These are phyloP conservation scores for Hepsetus odoe DNA, from an alignment of 2,113 vertebrate species.

Conservation along the genomic window DNA sequence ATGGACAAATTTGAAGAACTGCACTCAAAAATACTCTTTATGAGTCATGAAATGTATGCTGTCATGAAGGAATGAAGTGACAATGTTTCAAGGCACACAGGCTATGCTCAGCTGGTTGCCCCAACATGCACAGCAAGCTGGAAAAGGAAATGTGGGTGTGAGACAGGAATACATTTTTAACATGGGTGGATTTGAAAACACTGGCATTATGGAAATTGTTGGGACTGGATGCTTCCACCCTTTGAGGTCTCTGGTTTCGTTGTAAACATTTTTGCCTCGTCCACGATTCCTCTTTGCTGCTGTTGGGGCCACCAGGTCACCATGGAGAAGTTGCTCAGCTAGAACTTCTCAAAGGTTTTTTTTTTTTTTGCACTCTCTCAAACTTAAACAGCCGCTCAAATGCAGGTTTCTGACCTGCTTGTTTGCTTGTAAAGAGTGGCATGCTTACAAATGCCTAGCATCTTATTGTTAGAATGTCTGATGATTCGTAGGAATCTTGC, in stretches of 20 bases:
- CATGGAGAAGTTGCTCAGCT: background rate
- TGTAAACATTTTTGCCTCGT: conserved; percentile 29
- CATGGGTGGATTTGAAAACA: conserved; percentile 27
- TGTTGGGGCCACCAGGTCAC: conserved; percentile 2
- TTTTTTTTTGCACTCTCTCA: conserved; percentile 4
- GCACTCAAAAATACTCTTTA: conserved; percentile 8
- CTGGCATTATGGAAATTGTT: conserved; percentile 33
- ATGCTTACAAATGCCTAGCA: background rate
- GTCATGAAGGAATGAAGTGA: conserved; percentile 18
- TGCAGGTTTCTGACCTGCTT: background rate
- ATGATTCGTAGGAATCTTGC: conserved; percentile 3
- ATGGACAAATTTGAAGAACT: background rate
- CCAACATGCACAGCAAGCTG: conserved; percentile 18
- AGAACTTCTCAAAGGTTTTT: background rate
- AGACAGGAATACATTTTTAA: conserved; percentile 41
- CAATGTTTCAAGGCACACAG: conserved; percentile 34
- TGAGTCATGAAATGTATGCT: conserved; percentile 32
- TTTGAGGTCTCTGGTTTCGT: conserved; percentile 33
- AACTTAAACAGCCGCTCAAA: conserved; percentile 15
- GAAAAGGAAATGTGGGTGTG: conserved; percentile 40
- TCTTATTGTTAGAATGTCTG: background rate
- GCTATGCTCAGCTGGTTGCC: conserved; percentile 3
- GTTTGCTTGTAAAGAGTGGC: background rate
- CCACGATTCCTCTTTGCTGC: conserved; percentile 1
- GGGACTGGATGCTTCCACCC: conserved; percentile 5